phyloP scores from a whole-genome alignment of 2,797 vertebrate species.

The Phalloptychus januarius region DNA sequence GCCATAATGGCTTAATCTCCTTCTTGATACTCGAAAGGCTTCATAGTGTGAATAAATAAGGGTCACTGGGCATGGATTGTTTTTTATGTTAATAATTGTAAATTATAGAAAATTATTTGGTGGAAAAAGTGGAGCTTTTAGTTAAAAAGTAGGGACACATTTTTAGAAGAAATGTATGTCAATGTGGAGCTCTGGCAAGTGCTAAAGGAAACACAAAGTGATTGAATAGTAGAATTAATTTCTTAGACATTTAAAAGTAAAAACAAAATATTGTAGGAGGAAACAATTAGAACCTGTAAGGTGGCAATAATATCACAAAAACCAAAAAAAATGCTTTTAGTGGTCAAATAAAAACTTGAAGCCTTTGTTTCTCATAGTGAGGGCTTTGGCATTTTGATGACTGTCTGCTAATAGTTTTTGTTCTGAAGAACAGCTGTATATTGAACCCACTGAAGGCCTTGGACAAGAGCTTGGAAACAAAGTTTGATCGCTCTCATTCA shows the following conservation, averaged over 20 bases:
- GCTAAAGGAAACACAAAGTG: constrained; percentile 50
- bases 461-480: constrained; percentile 50
- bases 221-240: constrained; percentile 37
- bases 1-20: constrained; percentile 28
- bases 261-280: constrained; percentile 29
- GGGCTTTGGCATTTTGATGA: constrained; percentile 48
- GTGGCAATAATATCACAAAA: constrained; percentile 26
- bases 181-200: constrained; percentile 22
- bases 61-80: constrained; percentile 11
- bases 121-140: constrained; percentile 4
- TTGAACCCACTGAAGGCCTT: constrained; percentile 44
- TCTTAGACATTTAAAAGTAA: constrained; percentile 46
- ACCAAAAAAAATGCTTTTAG: constrained; percentile 10
- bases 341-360: constrained; percentile 33
- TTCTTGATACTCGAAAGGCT: constrained; percentile 1
- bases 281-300: constrained; percentile 36
- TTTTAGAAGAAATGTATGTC: constrained; percentile 21
- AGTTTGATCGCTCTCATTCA: constrained; percentile 49
- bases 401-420: constrained; percentile 45
- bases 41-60: constrained; percentile 32
- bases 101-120: constrained; percentile 16
- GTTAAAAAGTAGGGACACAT: constrained; percentile 18
- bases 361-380: constrained; percentile 30
- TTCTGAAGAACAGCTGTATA: constrained; percentile 36
- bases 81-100: constrained; percentile 33